A percentile compares a stretch with the other conserved stretches of the same genome.
Evolutionary conservation across 2,113 vertebrate species (phyloP).

Genomic region (Uropsilus gracilis): DNA sequence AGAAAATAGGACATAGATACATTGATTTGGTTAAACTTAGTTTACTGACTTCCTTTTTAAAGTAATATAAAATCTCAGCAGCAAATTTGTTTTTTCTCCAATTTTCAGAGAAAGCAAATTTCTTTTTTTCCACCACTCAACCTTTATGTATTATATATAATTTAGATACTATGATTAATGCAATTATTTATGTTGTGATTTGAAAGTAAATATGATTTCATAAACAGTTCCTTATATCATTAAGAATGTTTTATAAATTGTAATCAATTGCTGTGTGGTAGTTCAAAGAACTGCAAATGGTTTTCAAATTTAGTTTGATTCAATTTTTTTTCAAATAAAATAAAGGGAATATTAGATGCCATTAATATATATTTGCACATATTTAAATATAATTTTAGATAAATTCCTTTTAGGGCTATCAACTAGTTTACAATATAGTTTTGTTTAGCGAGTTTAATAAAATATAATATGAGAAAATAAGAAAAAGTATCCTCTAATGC

Average conservation of each 20-base stretch:
- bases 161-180: neutral
- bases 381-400: neutral
- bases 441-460: neutral
- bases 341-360: neutral
- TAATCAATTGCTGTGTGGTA: neutral
- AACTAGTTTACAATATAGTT: neutral
- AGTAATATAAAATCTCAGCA: neutral
- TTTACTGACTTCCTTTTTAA: neutral
- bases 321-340: neutral
- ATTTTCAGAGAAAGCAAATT: neutral
- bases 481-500: neutral
- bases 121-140: neutral
- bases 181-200: neutral
- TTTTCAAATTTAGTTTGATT: neutral
- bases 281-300: neutral
- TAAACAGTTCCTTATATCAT: neutral
- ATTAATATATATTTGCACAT: neutral
- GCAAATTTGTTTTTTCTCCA: neutral
- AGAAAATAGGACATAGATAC: neutral
- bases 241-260: neutral
- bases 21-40: neutral
- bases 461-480: neutral
- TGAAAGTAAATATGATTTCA: conserved; percentile 14
- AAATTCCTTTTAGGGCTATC: neutral
- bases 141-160: neutral